Conservation (phyloP, 2,113 vertebrate genomes). For the Lasiurus cinereus region DNA sequence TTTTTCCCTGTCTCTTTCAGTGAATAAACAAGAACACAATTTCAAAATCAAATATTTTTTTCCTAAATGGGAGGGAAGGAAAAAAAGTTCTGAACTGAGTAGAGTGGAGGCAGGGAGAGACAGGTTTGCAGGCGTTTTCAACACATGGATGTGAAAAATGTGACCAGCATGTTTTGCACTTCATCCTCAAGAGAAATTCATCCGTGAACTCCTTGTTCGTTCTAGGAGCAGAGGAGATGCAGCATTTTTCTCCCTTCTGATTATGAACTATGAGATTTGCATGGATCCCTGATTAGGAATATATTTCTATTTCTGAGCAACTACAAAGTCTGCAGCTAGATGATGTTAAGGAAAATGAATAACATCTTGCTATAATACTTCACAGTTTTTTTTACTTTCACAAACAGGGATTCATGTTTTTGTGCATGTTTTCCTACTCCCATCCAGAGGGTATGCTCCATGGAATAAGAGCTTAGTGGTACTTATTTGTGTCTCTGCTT, state of each 20-base stretch:
- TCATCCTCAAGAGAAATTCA: conserved; percentile 6
- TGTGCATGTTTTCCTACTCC: not conserved
- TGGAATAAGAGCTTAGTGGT: no score
- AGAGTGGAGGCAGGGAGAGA: no score
- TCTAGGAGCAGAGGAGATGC: not conserved
- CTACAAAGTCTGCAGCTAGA: not conserved
- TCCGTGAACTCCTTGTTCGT: not conserved
- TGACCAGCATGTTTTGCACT: not conserved
- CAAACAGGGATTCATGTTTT: not conserved
- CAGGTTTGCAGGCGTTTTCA: not conserved
- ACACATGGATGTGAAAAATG: not conserved
- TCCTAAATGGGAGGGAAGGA: not conserved
- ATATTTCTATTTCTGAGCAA: not conserved
- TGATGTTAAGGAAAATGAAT: conserved; percentile 14
- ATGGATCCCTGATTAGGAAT: not conserved
- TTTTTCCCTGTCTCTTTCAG: not conserved
- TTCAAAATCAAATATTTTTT: conserved; percentile 27
- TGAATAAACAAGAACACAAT: not conserved
- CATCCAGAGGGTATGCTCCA: not conserved
- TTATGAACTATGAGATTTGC: conserved; percentile 4
- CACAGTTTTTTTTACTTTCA: not conserved
- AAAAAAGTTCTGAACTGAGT: not conserved
- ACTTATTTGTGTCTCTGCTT: conserved; percentile 40
- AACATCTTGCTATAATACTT: not conserved
- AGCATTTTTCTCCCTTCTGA: not conserved